These are phyloP conservation scores for Malachius bipustulatus DNA, from an alignment of 2,888 invertebrate genomes.

Conservation along the genomic window DNA sequence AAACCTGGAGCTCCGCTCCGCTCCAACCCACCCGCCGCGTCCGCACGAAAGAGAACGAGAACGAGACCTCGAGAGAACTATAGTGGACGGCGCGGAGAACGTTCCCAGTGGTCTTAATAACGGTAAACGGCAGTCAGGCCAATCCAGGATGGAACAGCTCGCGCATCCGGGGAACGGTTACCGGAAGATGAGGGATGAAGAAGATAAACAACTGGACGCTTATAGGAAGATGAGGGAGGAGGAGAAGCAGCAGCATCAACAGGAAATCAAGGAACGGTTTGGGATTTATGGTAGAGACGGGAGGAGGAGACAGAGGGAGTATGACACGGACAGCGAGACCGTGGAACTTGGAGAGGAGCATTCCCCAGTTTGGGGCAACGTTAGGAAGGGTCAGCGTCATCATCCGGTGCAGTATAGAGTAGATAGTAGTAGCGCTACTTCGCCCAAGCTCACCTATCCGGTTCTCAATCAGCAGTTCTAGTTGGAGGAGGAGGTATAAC, in stretches of 20 bases:
- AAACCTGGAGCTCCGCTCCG: conserved; percentile 8
- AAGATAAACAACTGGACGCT: conserved; percentile 25
- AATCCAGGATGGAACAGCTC: conserved; percentile 2
- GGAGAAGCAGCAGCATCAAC: conserved; percentile 20
- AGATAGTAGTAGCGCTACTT: conserved; percentile 7
- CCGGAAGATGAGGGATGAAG: not conserved
- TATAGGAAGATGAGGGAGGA: conserved; percentile 30
- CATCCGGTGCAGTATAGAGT: no score
- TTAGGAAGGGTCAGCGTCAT: conserved; percentile 33
- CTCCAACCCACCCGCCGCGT: not conserved
- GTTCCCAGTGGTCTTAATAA: no score
- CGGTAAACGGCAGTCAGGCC: conserved; percentile 5
- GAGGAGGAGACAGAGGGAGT: conserved; percentile 17
- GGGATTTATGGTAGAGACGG: conserved; percentile 33
- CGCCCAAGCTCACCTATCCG: not conserved
- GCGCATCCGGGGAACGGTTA: conserved; percentile 1
- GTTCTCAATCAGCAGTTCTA: not conserved
- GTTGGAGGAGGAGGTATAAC: conserved; percentile 1
- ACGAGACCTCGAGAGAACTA: no score
- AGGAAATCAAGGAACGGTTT: conserved; percentile 25
- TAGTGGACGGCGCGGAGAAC: no score
- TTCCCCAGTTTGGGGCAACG: conserved; percentile 36
- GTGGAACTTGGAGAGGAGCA: conserved; percentile 30
- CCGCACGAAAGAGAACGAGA: no score
- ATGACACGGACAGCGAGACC: conserved; percentile 25